Percentiles rank a stretch among this genome's conserved stretches.
Conservation (phyloP, 2,797 vertebrate genomes). For the Rhyacichthys aspro region DNA sequence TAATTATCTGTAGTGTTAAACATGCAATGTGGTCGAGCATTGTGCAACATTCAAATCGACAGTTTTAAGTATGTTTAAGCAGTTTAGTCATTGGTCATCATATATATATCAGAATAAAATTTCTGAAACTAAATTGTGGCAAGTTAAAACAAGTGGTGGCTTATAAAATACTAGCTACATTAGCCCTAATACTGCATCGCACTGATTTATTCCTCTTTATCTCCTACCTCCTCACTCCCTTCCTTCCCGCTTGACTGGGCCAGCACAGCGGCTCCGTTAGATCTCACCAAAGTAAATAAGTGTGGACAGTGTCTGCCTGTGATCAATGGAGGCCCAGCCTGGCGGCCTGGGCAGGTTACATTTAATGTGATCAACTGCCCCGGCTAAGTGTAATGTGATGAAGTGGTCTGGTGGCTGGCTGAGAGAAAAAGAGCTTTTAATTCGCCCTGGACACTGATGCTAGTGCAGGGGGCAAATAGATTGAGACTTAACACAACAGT, state of each 20-base stretch:
- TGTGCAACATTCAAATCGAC: too few species aligned
- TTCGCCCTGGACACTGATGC: conserved; percentile 35
- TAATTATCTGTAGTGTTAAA: too few species aligned
- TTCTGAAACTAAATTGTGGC: too few species aligned
- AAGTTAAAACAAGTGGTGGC: too few species aligned
- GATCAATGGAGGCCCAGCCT: conserved; percentile 51
- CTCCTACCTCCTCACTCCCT: too few species aligned
- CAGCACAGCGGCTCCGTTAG: conserved; percentile 36
- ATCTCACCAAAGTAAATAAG: conserved; percentile 54
- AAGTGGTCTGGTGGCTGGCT: conserved; percentile 41
- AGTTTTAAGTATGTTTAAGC: background rate
- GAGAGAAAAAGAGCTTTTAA: conserved; percentile 47
- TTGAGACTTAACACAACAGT: conserved; percentile 11
- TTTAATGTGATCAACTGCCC: conserved; percentile 73
- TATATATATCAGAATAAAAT: too few species aligned
- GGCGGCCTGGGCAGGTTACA: conserved; percentile 42
- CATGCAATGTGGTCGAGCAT: too few species aligned
- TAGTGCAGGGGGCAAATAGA: conserved; percentile 36
- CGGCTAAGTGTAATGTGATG: conserved; percentile 49
- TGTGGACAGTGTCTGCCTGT: conserved; percentile 51
- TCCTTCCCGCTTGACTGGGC: too few species aligned
- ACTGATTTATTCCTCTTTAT: background rate
- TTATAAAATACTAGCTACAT: too few species aligned
- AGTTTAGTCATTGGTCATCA: background rate
- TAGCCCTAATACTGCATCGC: too few species aligned